phyloP scores from a whole-genome alignment of 2,797 vertebrate genomes.

The Parotocinclus haroldoi region DNA sequence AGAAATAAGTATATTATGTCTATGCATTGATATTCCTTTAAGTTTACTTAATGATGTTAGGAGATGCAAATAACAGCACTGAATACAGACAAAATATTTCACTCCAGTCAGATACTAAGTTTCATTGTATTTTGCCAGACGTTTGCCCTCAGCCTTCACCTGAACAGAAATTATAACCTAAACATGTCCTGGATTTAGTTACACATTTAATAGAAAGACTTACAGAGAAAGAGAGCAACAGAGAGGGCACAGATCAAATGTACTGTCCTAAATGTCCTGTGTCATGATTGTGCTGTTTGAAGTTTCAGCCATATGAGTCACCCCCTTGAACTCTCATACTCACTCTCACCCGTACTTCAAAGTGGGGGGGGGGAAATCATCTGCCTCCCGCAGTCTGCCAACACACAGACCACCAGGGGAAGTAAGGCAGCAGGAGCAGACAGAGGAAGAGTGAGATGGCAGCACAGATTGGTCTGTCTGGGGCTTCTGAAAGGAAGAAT shows the following conservation, averaged over 20 bases:
- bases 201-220: conserved; percentile 47
- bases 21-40: no score
- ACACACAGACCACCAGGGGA: conserved; percentile 43
- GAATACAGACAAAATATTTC: no score
- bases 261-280: conserved; percentile 50
- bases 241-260: conserved; percentile 42
- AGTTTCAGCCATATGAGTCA: conserved; percentile 38
- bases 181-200: conserved; percentile 69
- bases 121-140: conserved; percentile 30
- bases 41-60: no score
- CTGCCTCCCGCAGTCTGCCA: conserved; percentile 45
- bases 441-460: conserved; percentile 53
- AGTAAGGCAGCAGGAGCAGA: conserved; percentile 48
- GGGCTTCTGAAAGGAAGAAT: conserved; percentile 45
- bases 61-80: no score
- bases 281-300: conserved; percentile 50
- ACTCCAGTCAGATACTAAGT: neutral
- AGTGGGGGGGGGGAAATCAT: conserved; percentile 45
- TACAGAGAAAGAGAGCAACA: conserved; percentile 5
- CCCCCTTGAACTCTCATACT: conserved; percentile 26
- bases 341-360: conserved; percentile 42
- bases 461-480: conserved; percentile 44
- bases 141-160: conserved; percentile 56
- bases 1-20: no score
- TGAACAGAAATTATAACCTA: conserved; percentile 58